phyloP scores from a whole-genome alignment of 2,888 invertebrate species.

The Drosophila dives region DNA sequence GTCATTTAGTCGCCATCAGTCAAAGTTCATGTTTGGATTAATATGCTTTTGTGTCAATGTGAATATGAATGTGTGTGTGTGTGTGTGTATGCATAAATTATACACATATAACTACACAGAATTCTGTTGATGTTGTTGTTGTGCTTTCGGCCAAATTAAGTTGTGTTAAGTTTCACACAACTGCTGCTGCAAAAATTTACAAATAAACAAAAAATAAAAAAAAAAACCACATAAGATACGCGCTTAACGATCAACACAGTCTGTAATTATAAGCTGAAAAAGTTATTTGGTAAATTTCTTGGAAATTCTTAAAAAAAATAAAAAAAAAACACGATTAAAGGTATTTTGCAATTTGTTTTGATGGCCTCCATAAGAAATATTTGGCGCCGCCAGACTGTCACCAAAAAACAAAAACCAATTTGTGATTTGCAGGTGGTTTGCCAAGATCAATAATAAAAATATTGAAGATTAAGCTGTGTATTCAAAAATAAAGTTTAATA shows the following conservation, averaged over 20 bases:
- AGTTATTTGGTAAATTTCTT: slow-evolving; percentile 56
- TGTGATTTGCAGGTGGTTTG: slow-evolving; percentile 2
- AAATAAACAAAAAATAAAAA: slow-evolving; percentile 23
- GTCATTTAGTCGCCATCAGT: slow-evolving; percentile 76
- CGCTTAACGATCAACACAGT: slow-evolving; percentile 37
- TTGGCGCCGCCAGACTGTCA: slow-evolving; percentile 56
- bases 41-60: slow-evolving; percentile 71
- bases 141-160: slow-evolving; percentile 71
- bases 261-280: slow-evolving; percentile 72
- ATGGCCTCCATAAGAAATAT: slow-evolving; percentile 23
- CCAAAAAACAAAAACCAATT: slow-evolving; percentile 22
- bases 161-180: slow-evolving; percentile 77
- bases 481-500: no score
- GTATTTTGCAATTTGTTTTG: slow-evolving; percentile 64
- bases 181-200: slow-evolving; percentile 46
- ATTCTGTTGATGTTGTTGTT: slow-evolving; percentile 20
- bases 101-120: slow-evolving; percentile 22
- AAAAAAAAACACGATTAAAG: slow-evolving; percentile 43
- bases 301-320: slow-evolving; percentile 46
- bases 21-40: slow-evolving; percentile 79
- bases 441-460: not conserved
- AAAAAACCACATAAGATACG: slow-evolving; percentile 13
- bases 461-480: not conserved
- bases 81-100: slow-evolving; percentile 66
- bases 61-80: slow-evolving; percentile 30